Evolutionary conservation across 2,797 vertebrate species (phyloP).

Genomic region (Eleutherodactylus coqui): DNA sequence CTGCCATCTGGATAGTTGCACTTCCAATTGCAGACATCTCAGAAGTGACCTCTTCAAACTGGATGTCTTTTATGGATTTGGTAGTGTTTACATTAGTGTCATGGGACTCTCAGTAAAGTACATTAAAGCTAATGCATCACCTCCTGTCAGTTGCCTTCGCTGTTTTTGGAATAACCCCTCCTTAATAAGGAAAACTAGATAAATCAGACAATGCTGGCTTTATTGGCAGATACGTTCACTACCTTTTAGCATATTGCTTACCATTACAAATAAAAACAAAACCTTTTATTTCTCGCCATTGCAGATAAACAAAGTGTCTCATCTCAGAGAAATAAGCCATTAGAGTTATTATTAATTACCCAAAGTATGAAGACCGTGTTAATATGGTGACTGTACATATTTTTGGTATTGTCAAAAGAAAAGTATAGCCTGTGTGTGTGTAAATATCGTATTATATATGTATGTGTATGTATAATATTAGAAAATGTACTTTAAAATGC

Average conservation of each 20-base stretch:
- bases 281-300: constrained; percentile 10
- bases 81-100: constrained; percentile 71
- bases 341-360: background rate
- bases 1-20: constrained; percentile 72
- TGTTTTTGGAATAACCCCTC: constrained; percentile 63
- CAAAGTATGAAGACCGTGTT: background rate
- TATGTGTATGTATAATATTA: no score
- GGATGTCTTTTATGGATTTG: constrained; percentile 69
- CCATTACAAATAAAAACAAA: background rate
- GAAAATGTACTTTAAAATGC: no score
- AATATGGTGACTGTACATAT: background rate
- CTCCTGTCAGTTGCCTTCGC: constrained; percentile 70
- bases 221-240: constrained; percentile 65
- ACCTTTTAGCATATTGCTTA: constrained; percentile 63
- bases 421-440: no score
- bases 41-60: constrained; percentile 69
- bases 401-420: background rate
- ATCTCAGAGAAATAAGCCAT: background rate
- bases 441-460: no score
- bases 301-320: background rate
- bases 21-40: constrained; percentile 67
- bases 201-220: constrained; percentile 60
- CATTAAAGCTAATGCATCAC: constrained; percentile 75
- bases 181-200: constrained; percentile 61
- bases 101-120: constrained; percentile 68